Percentiles rank a stretch among this genome's conserved stretches.
These are phyloP conservation scores for Drosophila hydei DNA, from an alignment of 1,140 invertebrate genomes.

Conservation along the genomic window DNA sequence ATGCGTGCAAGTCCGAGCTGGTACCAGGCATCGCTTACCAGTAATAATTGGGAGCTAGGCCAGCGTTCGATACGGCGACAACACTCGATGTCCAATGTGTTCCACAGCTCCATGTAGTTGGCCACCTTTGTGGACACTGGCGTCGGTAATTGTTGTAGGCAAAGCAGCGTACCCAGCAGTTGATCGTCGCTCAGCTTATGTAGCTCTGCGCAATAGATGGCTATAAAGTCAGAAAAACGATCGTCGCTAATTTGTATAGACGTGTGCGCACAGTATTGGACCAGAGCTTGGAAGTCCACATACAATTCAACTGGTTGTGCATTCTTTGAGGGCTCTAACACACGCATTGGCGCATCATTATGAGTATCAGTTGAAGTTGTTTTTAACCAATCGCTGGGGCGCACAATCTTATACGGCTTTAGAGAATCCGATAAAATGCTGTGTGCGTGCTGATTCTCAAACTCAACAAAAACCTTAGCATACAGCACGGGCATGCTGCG, in stretches of 20 bases:
- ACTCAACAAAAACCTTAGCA: slow-evolving; percentile 56
- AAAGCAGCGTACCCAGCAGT: slow-evolving; percentile 76
- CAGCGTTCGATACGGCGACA: slow-evolving; percentile 81
- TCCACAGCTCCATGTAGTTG: slow-evolving; percentile 85
- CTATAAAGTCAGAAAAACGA: slow-evolving; percentile 83
- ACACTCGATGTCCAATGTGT: slow-evolving; percentile 85
- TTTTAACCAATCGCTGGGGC: neutral
- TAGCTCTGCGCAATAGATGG: slow-evolving; percentile 80
- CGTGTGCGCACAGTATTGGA: slow-evolving; percentile 67
- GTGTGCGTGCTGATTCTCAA: slow-evolving; percentile 80
- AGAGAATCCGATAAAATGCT: slow-evolving; percentile 64
- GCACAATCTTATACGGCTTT: slow-evolving; percentile 71
- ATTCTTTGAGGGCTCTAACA: neutral
- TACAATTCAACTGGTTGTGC: slow-evolving; percentile 63
- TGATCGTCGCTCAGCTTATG: slow-evolving; percentile 84
- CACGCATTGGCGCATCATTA: neutral
- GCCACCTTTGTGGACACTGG: slow-evolving; percentile 62
- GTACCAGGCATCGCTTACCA: slow-evolving; percentile 85
- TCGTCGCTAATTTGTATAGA: slow-evolving; percentile 66
- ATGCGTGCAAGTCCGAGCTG: slow-evolving; percentile 79
- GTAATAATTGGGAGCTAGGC: slow-evolving; percentile 82
- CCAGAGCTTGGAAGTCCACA: slow-evolving; percentile 75
- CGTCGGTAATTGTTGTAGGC: slow-evolving; percentile 77
- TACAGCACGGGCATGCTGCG: slow-evolving; percentile 13
- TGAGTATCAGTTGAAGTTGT: neutral